Conservation (phyloP, 1,140 invertebrate species). For the Tetramorium simillimum region DNA sequence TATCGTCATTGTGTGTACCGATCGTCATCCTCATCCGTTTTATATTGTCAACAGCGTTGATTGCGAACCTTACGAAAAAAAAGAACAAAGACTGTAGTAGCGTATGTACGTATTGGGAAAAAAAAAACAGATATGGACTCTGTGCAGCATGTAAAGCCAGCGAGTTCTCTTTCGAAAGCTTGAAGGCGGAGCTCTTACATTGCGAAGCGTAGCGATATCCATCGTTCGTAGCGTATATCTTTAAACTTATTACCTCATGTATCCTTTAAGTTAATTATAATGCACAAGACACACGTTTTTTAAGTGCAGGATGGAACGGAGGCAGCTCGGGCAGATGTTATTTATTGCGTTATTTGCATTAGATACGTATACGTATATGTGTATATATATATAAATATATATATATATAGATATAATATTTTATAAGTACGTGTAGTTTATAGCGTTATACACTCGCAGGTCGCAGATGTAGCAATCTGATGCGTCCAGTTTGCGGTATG, state of each 20-base stretch:
- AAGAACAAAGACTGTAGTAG: slow-evolving; percentile 25
- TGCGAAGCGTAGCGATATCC: slow-evolving; percentile 20
- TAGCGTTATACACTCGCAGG: slow-evolving; percentile 67
- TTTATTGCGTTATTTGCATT: slow-evolving; percentile 78
- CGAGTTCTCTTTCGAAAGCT: slow-evolving; percentile 9
- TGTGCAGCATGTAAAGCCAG: slow-evolving; percentile 18
- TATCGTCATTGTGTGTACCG: slow-evolving; percentile 24
- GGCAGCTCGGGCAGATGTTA: slow-evolving; percentile 81
- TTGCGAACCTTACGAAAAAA: not conserved
- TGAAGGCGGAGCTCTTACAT: slow-evolving; percentile 17
- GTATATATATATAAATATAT: slow-evolving; percentile 75
- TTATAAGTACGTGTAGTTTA: slow-evolving; percentile 77
- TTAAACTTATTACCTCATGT: slow-evolving; percentile 56
- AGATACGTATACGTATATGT: slow-evolving; percentile 77
- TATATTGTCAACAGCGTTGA: slow-evolving; percentile 20
- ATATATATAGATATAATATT: slow-evolving; percentile 76
- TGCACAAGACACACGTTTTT: slow-evolving; percentile 71
- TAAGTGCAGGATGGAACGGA: slow-evolving; percentile 75
- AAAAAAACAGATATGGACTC: not conserved
- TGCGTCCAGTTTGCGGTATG: not conserved
- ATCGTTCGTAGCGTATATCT: slow-evolving; percentile 53
- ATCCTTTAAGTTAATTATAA: slow-evolving; percentile 67
- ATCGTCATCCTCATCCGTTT: slow-evolving; percentile 24
- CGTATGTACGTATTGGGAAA: not conserved
- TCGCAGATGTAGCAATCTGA: slow-evolving; percentile 30